Evolutionary conservation across 1,140 invertebrate genomes (phyloP).

Genomic region (Drosophila serrata): DNA sequence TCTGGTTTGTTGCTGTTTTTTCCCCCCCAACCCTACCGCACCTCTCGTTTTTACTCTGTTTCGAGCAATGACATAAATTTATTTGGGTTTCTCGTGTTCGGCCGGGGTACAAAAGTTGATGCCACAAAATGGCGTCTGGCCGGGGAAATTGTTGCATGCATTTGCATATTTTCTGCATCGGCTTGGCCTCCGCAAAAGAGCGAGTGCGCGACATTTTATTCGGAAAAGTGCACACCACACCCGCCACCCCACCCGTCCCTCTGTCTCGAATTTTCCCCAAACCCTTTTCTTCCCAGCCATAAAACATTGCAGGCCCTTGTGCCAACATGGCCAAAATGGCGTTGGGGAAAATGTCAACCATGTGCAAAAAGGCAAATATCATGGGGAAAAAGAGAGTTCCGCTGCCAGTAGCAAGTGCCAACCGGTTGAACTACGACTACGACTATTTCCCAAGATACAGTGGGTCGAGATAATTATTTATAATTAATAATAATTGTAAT

Average conservation of each 20-base stretch:
- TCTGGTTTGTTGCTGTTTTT: conserved; percentile 48
- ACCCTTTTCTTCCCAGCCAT: conserved; percentile 19
- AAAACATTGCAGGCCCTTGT: conserved; percentile 34
- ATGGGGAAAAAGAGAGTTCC: conserved; percentile 10
- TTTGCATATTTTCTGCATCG: conserved; percentile 75
- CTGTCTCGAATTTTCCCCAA: not conserved
- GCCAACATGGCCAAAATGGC: conserved; percentile 57
- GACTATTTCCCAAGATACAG: conserved; percentile 42
- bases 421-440: conserved; percentile 55
- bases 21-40: not conserved
- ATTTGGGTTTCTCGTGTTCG: conserved; percentile 66
- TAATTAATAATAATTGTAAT: not conserved
- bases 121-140: conserved; percentile 69
- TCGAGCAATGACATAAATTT: conserved; percentile 66
- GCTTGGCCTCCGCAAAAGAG: conserved; percentile 50
- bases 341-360: conserved; percentile 65
- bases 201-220: conserved; percentile 74
- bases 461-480: not conserved
- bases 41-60: conserved; percentile 27
- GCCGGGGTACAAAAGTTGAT: conserved; percentile 50
- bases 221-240: conserved; percentile 53
- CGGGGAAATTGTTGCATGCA: conserved; percentile 63
- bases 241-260: no score
- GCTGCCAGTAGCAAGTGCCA: conserved; percentile 50
- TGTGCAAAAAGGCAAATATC: conserved; percentile 62